A percentile compares a stretch with the other conserved stretches of the same genome.
phyloP scores from a whole-genome alignment of 2,113 vertebrate genomes.

The Entosphenus tridentatus region DNA sequence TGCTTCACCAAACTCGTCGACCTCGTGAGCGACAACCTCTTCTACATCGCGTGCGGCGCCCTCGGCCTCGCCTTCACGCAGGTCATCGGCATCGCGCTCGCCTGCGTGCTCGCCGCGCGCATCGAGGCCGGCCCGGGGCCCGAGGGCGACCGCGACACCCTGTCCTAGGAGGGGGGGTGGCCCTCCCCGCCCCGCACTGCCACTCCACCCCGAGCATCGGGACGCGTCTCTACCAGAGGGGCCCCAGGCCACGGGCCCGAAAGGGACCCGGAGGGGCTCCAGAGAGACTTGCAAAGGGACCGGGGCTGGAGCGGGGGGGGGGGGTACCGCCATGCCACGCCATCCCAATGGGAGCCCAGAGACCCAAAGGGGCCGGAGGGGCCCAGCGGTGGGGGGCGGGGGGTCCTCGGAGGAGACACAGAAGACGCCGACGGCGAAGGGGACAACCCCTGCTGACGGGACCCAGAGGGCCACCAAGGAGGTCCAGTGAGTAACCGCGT shows the following conservation, averaged over 20 bases:
- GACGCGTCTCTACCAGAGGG: background rate
- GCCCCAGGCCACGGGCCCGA: background rate
- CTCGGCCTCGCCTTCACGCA: slow-evolving; percentile 38
- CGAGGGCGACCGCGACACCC: slow-evolving; percentile 7
- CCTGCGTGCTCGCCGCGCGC: slow-evolving; percentile 36
- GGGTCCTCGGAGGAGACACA: background rate
- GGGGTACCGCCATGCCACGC: background rate
- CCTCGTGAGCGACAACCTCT: slow-evolving; percentile 46
- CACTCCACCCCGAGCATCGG: background rate
- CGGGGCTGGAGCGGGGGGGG: background rate
- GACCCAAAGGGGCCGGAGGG: background rate
- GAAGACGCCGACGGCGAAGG: background rate
- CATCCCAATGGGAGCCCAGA: background rate
- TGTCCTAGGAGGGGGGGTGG: no score
- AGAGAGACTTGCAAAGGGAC: background rate
- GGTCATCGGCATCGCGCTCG: slow-evolving; percentile 31
- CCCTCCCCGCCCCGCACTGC: no score
- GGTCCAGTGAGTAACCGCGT: background rate
- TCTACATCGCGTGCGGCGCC: slow-evolving; percentile 36
- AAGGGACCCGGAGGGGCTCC: background rate
- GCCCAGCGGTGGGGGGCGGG: background rate
- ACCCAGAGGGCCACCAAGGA: background rate
- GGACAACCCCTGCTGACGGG: background rate
- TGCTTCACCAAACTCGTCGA: slow-evolving; percentile 43
- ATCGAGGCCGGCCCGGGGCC: slow-evolving; percentile 14